Evolutionary conservation across 2,888 invertebrate genomes (phyloP), one percentile per base, ranked within the genome.

Genomic region (Oligia latruncula): DNA sequence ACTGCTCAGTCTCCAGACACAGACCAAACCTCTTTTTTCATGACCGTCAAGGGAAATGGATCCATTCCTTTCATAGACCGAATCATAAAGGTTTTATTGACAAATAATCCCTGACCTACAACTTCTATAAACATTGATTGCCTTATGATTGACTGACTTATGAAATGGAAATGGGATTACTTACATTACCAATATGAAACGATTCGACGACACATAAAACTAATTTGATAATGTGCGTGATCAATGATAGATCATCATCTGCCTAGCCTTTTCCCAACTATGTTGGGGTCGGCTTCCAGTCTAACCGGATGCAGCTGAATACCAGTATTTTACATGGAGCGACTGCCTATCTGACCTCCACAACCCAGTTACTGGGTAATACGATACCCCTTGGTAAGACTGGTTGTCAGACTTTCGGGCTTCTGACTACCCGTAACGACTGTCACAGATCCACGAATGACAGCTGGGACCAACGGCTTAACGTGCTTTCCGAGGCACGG

Each of bases 191-290:
- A 68, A 68, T 73, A 70, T 62, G 23, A 64, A 83, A 74, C 23
- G 71, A 65, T 79, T 76, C 58, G 23, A 62, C 4, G 52, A 78
- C 40, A 60, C 65, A 52, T 68, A 29, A 62, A 75, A 65, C 40
- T 72, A 65, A 83, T 86, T 84, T 86, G 78, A 83, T 86, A 65
- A 20, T 83, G 74, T 83, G 77, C 77, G 40, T 65, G 83, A 70
- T 66, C 74, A 64, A 55, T 76, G 29, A 64, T 55, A 5, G 40
- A 40, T 40, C 40, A 40, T 40, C 40, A 40, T 40, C 40, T 40
- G 40, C 40, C 40, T 40, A 40, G 40, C 40, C 40, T 40, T 40
- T 40, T 40, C 40, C 40, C 40, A 40, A 40, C 40, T 40, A 40
- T 40, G 40, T 40, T 40, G 40, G 40, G 40, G 40, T 40, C 40